Evolutionary conservation across 2,797 vertebrate species (phyloP).

Genomic region (Ceryle rudis): DNA sequence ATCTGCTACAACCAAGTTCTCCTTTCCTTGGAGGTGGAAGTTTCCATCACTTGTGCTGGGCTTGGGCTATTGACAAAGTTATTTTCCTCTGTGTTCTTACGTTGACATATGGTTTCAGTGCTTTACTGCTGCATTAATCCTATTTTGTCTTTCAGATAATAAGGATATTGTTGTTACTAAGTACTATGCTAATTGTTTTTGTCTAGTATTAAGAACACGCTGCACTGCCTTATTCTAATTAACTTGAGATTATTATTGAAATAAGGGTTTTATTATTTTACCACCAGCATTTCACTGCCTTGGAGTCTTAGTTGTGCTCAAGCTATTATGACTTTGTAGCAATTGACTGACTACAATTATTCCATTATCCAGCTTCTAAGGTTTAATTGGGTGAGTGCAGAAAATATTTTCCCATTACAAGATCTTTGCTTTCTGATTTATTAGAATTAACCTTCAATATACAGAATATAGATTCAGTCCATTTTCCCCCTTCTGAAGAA

Average conservation of each 20-base stretch:
- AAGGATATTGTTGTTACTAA: conserved; percentile 63
- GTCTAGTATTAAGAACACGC: conserved; percentile 59
- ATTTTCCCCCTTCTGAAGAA: not conserved
- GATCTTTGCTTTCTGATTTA: conserved; percentile 64
- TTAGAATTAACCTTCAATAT: conserved; percentile 35
- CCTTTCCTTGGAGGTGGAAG: not conserved
- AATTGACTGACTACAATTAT: conserved; percentile 71
- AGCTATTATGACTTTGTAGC: conserved; percentile 67
- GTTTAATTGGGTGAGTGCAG: conserved; percentile 53
- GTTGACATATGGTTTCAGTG: conserved; percentile 27
- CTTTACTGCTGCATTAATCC: conserved; percentile 50
- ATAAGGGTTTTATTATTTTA: conserved; percentile 71
- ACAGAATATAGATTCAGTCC: not conserved
- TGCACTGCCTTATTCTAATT: conserved; percentile 65
- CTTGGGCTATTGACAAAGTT: not conserved
- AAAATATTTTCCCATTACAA: conserved; percentile 46
- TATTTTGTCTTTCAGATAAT: conserved; percentile 66
- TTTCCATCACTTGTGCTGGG: not conserved
- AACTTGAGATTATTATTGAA: conserved; percentile 70
- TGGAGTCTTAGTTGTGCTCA: conserved; percentile 42
- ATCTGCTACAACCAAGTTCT: not conserved
- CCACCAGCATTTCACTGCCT: conserved; percentile 58
- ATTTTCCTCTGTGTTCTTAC: not conserved
- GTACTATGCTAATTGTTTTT: conserved; percentile 66
- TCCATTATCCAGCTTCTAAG: conserved; percentile 62